These are phyloP conservation scores for Morelia viridis DNA, from an alignment of 2,797 vertebrate genomes.

Conservation along the genomic window DNA sequence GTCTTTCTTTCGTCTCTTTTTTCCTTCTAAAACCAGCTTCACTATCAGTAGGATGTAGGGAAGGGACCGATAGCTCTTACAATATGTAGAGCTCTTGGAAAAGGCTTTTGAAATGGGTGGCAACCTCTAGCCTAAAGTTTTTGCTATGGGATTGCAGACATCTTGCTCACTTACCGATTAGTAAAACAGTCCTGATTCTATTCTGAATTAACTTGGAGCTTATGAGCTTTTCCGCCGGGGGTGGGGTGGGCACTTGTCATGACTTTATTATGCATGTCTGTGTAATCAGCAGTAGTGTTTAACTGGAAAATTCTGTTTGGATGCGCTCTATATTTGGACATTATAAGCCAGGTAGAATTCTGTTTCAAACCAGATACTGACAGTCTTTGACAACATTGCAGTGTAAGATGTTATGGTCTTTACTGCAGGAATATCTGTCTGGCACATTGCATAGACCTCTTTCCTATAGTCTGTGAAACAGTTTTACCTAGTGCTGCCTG, in stretches of 20 bases:
- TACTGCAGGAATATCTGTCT: background rate
- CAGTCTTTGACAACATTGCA: background rate
- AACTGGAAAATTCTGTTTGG: background rate
- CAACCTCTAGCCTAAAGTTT: background rate
- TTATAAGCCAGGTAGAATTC: background rate
- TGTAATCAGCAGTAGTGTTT: background rate
- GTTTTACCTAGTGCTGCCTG: background rate
- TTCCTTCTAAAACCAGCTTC: background rate
- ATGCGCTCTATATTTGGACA: background rate
- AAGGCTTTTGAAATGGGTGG: background rate
- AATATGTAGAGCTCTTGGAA: background rate
- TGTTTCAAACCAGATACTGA: background rate
- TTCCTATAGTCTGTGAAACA: background rate
- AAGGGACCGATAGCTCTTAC: background rate
- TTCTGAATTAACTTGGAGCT: background rate
- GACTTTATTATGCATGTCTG: background rate
- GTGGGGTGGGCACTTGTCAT: background rate
- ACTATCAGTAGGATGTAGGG: background rate
- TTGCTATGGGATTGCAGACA: background rate
- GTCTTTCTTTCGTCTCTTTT: background rate
- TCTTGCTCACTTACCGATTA: background rate
- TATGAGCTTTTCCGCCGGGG: background rate
- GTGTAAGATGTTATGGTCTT: background rate
- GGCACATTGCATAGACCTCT: background rate
- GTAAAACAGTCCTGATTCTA: background rate